Evolutionary conservation across 2,888 invertebrate genomes (phyloP), one percentile per base, ranked within the genome.

Genomic region (Byasa hedistus): DNA sequence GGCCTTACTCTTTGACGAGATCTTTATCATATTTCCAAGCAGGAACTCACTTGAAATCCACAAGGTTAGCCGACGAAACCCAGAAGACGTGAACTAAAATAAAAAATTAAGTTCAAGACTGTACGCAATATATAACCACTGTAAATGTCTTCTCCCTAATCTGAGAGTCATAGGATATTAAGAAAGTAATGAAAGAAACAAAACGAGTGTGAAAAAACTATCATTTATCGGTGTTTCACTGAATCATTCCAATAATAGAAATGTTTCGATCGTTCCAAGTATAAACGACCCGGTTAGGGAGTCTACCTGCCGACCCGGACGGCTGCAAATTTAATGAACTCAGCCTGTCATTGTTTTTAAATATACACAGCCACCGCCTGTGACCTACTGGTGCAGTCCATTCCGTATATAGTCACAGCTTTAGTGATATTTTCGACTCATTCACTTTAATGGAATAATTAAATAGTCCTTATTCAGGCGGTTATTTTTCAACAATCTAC

Each of bases 181-280:
- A 22, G 51, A 5, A 17, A 51, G 22, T n/a, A 52, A 17, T 19
- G 21, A 52, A n/a, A 21, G 22, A 52, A 4, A 76, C 73, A 71
- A 71, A 69, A 77, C 69, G 63, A 68, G 72, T 74, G 74, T 74
- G 72, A 76, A 72, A 76, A 80, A 79, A 77, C 78, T 79, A 80
- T 82, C 84, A 80, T 82, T 83, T 78, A 77, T 77, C 76, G 76
- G 78, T 78, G 78, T 76, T 84, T 79, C 77, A 75, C 76, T 75
- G 82, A 80, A 85, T 83, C 83, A 81, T 81, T 82, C 85, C 88
- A 86, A 86, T 85, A 89, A 90, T 90, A 90, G 89, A 79, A 72
- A 73, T 36, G 81, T 77, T 89, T 88, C 88, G 87, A 91, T 87
- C 85, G 85, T 72, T 83, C 87, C 85, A 79, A 86, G 83, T 89